These are phyloP conservation scores for Laspeyria flexula DNA, from an alignment of 2,888 invertebrate genomes.

Conservation along the genomic window DNA sequence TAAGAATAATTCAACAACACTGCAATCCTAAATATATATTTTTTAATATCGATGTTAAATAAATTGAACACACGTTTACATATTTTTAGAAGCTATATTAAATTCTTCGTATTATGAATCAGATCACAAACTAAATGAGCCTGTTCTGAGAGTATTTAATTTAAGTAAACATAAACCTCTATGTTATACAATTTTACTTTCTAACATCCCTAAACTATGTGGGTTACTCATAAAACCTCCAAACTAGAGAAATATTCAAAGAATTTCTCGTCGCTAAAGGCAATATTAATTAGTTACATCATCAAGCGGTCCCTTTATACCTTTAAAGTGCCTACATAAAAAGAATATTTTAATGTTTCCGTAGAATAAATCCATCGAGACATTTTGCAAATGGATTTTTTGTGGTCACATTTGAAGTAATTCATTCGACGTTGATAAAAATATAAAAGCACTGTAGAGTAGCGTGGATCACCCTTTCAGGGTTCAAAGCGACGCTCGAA, in stretches of 20 bases:
- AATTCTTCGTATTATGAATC: no score
- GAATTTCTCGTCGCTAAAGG: slow-evolving; percentile 26
- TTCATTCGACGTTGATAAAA: slow-evolving; percentile 74
- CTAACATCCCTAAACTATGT: slow-evolving; percentile 8
- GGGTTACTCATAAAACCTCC: slow-evolving; percentile 18
- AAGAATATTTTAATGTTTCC: slow-evolving; percentile 40
- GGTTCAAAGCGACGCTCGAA: slow-evolving; percentile 65
- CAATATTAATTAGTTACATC: slow-evolving; percentile 46
- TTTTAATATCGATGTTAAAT: no score
- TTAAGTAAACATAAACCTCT: background rate
- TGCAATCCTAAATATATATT: no score
- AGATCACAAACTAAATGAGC: no score
- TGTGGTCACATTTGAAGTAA: slow-evolving; percentile 65
- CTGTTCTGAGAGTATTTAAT: no score
- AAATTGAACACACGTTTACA: no score
- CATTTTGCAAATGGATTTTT: slow-evolving; percentile 70
- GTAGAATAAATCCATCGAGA: slow-evolving; percentile 47
- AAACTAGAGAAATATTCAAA: slow-evolving; percentile 27
- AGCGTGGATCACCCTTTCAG: slow-evolving; percentile 76
- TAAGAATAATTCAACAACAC: no score
- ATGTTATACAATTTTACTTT: slow-evolving; percentile 22
- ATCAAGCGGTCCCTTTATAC: slow-evolving; percentile 38
- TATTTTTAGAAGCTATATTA: no score
- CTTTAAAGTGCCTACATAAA: slow-evolving; percentile 38
- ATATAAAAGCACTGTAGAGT: slow-evolving; percentile 71